Percentiles rank a stretch among this genome's conserved stretches.
Evolutionary conservation across 23 tunicate genomes (phyloP).

Genomic region (Botrylloides violaceus): DNA sequence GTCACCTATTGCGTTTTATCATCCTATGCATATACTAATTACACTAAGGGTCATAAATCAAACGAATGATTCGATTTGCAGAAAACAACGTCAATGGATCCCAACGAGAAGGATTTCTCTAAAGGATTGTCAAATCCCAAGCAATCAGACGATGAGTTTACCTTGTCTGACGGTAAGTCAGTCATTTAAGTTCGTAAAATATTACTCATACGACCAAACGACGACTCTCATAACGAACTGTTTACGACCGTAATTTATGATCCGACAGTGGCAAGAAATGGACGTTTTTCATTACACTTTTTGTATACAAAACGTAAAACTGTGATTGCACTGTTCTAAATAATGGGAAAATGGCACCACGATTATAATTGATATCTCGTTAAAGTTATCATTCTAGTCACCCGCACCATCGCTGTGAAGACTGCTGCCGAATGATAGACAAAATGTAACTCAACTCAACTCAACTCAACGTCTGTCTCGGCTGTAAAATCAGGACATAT

Average conservation of each 20-base stretch:
- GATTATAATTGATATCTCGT: too few species aligned
- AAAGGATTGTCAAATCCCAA: constrained; percentile 25
- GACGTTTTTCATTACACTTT: background rate
- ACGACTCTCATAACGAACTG: background rate
- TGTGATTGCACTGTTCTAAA: too few species aligned
- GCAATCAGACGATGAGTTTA: constrained; percentile 42
- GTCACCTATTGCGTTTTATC: too few species aligned
- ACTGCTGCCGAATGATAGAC: too few species aligned
- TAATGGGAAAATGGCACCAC: too few species aligned
- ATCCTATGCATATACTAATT: too few species aligned
- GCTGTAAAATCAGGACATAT: too few species aligned
- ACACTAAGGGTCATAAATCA: too few species aligned
- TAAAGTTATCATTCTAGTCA: too few species aligned
- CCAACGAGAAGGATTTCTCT: constrained; percentile 21
- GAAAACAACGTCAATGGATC: constrained; percentile 25
- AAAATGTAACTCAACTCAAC: too few species aligned
- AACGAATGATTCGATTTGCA: background rate
- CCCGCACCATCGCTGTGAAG: too few species aligned
- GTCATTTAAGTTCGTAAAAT: background rate
- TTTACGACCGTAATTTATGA: background rate
- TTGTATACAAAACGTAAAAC: background rate
- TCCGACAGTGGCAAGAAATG: background rate
- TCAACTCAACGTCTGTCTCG: too few species aligned
- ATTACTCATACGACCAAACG: background rate
- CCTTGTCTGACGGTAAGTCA: constrained; percentile 24